These are phyloP conservation scores for Neosilurus hyrtlii DNA, from an alignment of 2,797 vertebrate genomes.

Conservation along the genomic window DNA sequence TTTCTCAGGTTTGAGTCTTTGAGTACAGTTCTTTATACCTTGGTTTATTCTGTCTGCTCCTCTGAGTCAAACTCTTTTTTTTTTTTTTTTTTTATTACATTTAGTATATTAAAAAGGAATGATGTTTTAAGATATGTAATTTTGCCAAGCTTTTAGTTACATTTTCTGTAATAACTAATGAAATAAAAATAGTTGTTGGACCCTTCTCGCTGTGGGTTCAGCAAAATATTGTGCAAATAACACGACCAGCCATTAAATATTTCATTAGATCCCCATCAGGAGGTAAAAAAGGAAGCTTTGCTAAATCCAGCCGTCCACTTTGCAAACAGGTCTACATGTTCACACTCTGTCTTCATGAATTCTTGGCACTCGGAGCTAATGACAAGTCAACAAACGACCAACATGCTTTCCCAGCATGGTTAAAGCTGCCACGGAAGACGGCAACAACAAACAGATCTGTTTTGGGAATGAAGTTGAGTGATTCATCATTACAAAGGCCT, in stretches of 20 bases:
- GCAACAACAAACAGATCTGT: conserved; percentile 25
- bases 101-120: not conserved
- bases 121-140: not conserved
- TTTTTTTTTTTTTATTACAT: not conserved
- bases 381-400: conserved; percentile 33
- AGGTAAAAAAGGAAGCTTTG: not conserved
- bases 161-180: not conserved
- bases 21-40: not conserved
- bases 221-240: not conserved
- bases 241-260: not conserved
- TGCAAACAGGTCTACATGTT: conserved; percentile 11
- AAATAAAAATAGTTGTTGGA: not conserved
- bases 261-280: not conserved
- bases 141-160: not conserved
- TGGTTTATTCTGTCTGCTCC: not conserved
- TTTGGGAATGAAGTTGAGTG: conserved; percentile 19
- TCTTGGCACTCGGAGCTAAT: conserved; percentile 17
- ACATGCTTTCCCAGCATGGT: conserved; percentile 21
- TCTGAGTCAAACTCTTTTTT: not conserved
- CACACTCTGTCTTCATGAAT: not conserved
- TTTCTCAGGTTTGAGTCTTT: not conserved
- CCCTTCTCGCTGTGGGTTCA: not conserved
- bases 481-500: conserved; percentile 42
- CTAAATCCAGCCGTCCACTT: conserved; percentile 3
- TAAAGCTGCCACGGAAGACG: conserved; percentile 23